Evolutionary conservation across 2,797 vertebrate genomes (phyloP).

Genomic region (Argyrosomus regius): DNA sequence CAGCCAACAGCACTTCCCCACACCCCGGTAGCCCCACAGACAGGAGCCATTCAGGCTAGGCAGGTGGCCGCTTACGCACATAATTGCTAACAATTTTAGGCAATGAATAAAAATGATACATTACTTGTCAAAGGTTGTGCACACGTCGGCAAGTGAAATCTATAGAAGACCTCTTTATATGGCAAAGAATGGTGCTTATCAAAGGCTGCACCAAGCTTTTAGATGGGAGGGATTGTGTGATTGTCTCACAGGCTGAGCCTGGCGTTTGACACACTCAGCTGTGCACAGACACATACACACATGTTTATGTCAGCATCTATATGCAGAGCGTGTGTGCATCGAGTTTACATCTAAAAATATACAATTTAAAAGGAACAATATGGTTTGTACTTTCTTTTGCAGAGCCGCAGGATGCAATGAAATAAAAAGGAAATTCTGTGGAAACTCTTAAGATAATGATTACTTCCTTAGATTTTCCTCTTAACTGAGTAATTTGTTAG

Average conservation of each 20-base stretch:
- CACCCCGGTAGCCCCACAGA: constrained; percentile 90
- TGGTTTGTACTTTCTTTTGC: constrained; percentile 15
- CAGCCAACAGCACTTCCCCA: constrained; percentile 86
- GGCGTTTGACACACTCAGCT: constrained; percentile 80
- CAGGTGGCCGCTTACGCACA: constrained; percentile 99
- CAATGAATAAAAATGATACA: constrained; percentile 99
- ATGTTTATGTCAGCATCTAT: constrained; percentile 62
- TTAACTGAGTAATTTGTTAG: constrained; percentile 45
- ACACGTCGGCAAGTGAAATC: constrained; percentile 99
- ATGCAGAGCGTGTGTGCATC: constrained; percentile 29
- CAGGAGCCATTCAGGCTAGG: constrained; percentile 99
- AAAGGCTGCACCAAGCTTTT: constrained; percentile 92
- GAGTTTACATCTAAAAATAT: constrained; percentile 17
- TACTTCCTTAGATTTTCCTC: constrained; percentile 33
- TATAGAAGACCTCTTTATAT: constrained; percentile 99
- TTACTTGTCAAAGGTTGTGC: constrained; percentile 99
- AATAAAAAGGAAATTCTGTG: constrained; percentile 44
- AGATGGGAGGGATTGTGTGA: constrained; percentile 77
- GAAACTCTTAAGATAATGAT: constrained; percentile 38
- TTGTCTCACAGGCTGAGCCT: constrained; percentile 82
- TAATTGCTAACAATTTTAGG: constrained; percentile 99
- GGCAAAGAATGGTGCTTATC: constrained; percentile 98
- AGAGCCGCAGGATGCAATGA: constrained; percentile 22
- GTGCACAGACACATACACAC: constrained; percentile 58
- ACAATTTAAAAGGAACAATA: constrained; percentile 40